Conservation (phyloP, 1,140 invertebrate genomes). For the Reticulitermes speratus region DNA sequence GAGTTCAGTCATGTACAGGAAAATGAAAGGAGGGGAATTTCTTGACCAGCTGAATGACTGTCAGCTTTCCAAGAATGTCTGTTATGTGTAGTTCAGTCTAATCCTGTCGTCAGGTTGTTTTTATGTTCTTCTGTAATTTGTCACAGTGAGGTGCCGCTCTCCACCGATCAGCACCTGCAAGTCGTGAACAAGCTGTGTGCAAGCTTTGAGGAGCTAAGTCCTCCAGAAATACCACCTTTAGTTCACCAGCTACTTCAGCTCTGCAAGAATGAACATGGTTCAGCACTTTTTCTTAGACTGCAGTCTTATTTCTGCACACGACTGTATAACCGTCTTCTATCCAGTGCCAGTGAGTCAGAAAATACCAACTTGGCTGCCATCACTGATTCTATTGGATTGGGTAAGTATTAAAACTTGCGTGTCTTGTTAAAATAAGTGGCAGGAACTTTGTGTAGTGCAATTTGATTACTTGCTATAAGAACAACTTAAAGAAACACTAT, state of each 20-base stretch:
- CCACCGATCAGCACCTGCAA: conserved; percentile 45
- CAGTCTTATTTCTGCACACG: conserved; percentile 47
- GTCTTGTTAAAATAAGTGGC: too few relatives aligned
- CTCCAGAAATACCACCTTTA: conserved; percentile 52
- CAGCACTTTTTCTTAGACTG: conserved; percentile 46
- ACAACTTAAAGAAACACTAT: too few relatives aligned
- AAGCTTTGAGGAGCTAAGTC: conserved; percentile 41
- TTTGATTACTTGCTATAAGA: too few relatives aligned
- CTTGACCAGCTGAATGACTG: too few relatives aligned
- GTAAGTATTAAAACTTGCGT: neutral
- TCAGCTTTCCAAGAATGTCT: too few relatives aligned
- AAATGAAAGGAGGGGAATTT: too few relatives aligned
- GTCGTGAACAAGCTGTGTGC: conserved; percentile 47
- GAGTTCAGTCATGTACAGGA: too few relatives aligned
- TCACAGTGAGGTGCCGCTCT: conserved; percentile 46
- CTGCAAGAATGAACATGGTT: conserved; percentile 43
- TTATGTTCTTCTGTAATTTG: neutral
- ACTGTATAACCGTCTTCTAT: conserved; percentile 37
- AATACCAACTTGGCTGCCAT: neutral
- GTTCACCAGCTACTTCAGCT: conserved; percentile 51
- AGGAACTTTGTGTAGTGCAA: too few relatives aligned
- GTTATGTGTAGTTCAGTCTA: too few relatives aligned
- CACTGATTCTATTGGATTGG: neutral
- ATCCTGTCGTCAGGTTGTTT: too few relatives aligned
- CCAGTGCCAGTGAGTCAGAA: neutral